Conservation (phyloP, 64 coral and sea anemone genomes). For the Hydrozoanthus tunicans region DNA sequence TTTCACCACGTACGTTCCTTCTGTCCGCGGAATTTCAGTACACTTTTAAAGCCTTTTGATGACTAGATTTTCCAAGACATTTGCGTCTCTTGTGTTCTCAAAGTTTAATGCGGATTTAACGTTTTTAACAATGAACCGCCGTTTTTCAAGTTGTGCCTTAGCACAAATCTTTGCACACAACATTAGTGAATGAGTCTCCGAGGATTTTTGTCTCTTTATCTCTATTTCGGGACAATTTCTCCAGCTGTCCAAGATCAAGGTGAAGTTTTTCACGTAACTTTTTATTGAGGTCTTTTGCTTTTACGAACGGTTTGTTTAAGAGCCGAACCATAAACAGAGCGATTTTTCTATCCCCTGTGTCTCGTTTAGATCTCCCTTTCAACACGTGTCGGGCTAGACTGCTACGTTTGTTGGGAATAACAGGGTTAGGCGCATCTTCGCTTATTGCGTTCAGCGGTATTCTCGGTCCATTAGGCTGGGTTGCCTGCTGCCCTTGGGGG, state of each 20-base stretch:
- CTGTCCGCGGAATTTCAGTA: no score
- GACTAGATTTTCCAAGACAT: no score
- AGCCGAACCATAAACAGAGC: constrained; percentile 4
- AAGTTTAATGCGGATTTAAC: no score
- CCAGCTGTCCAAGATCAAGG: neutral
- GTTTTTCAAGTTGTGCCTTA: neutral
- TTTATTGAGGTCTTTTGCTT: neutral
- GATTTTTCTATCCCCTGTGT: neutral
- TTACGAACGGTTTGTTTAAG: neutral
- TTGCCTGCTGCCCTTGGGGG: constrained; percentile 65
- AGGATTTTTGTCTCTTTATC: neutral
- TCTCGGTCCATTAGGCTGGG: constrained; percentile 80
- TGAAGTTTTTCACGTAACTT: constrained; percentile 1
- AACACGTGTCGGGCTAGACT: neutral
- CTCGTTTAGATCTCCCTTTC: neutral
- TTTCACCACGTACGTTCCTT: no score
- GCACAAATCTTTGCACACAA: constrained; percentile 31
- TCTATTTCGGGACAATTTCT: neutral
- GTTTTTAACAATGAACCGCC: neutral
- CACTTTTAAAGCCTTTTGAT: no score
- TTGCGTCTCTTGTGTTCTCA: no score
- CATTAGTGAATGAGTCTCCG: neutral
- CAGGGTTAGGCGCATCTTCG: constrained; percentile 80
- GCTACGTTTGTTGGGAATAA: constrained; percentile 79
- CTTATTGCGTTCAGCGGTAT: constrained; percentile 95